These are phyloP conservation scores for Tetropium fuscum DNA, from an alignment of 2,888 invertebrate genomes.

Conservation along the genomic window DNA sequence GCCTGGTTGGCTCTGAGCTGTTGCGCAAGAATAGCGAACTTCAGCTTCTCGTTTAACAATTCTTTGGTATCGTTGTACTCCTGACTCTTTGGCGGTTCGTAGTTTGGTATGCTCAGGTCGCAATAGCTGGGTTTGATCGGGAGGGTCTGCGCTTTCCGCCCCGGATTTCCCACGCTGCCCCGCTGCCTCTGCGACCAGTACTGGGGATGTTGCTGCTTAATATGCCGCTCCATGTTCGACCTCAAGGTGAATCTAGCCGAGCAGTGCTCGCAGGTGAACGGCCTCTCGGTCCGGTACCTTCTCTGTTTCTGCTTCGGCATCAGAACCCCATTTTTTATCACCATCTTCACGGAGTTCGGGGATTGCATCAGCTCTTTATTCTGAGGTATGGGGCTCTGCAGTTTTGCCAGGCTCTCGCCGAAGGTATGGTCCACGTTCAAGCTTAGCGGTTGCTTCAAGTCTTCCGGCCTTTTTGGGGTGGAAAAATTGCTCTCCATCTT, in stretches of 20 bases:
- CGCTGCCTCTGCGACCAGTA: constrained; percentile 86
- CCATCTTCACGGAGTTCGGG: constrained; percentile 84
- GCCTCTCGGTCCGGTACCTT: constrained; percentile 89
- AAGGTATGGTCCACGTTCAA: constrained; percentile 60
- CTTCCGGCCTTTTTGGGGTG: constrained; percentile 61
- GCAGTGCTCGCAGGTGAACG: constrained; percentile 92
- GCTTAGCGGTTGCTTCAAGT: constrained; percentile 69
- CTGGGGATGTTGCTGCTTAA: constrained; percentile 94
- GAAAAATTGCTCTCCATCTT: constrained; percentile 40
- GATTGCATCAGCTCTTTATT: constrained; percentile 68
- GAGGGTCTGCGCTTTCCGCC: constrained; percentile 65
- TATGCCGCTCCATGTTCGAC: constrained; percentile 96
- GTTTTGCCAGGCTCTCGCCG: constrained; percentile 50
- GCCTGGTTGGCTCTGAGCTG: constrained; percentile 69
- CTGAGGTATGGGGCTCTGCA: constrained; percentile 64
- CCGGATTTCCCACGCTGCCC: constrained; percentile 69
- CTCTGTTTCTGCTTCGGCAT: constrained; percentile 94
- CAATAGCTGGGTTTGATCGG: constrained; percentile 54
- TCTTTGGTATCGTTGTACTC: constrained; percentile 56
- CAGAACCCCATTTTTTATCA: constrained; percentile 88
- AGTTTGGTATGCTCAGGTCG: constrained; percentile 58
- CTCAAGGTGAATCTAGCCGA: constrained; percentile 89
- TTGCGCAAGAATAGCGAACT: constrained; percentile 82
- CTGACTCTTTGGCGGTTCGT: constrained; percentile 56
- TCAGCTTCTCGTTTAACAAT: constrained; percentile 75